Percentiles rank a stretch among this genome's conserved stretches.
phyloP scores from a whole-genome alignment of 1,140 invertebrate genomes.

The Battus philenor region DNA sequence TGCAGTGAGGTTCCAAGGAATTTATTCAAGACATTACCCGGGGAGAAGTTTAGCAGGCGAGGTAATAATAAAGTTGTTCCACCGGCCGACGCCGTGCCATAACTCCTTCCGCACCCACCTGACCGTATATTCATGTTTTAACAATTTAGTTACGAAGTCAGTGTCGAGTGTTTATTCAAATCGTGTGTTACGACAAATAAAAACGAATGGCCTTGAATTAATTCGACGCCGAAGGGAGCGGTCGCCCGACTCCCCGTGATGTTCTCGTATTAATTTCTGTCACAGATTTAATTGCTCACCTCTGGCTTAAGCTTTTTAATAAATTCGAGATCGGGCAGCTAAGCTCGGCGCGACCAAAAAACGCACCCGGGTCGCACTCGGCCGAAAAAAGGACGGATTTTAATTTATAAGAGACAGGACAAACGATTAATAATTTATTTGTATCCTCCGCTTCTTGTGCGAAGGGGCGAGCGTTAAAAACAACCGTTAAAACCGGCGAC shows the following conservation, averaged over 20 bases:
- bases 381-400: conserved; percentile 67
- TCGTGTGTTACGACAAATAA: conserved; percentile 29
- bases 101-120: too few species aligned
- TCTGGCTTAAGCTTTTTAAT: conserved; percentile 70
- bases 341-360: conserved; percentile 62
- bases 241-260: conserved; percentile 30
- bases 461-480: conserved; percentile 68
- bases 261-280: conserved; percentile 68
- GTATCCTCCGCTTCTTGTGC: conserved; percentile 65
- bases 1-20: conserved; percentile 11
- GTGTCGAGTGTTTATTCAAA: conserved; percentile 4
- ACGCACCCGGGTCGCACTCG: conserved; percentile 37
- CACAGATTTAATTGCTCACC: conserved; percentile 69
- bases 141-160: not conserved
- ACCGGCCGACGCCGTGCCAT: too few species aligned
- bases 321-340: conserved; percentile 65
- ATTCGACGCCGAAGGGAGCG: conserved; percentile 29
- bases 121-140: too few species aligned
- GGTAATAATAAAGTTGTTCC: not conserved
- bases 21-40: conserved; percentile 9
- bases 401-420: conserved; percentile 76
- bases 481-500: conserved; percentile 72
- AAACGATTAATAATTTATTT: conserved; percentile 77
- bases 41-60: not conserved
- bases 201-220: conserved; percentile 44